These are phyloP conservation scores for Myathropa florea DNA, from an alignment of 2,888 invertebrate genomes.

Conservation along the genomic window DNA sequence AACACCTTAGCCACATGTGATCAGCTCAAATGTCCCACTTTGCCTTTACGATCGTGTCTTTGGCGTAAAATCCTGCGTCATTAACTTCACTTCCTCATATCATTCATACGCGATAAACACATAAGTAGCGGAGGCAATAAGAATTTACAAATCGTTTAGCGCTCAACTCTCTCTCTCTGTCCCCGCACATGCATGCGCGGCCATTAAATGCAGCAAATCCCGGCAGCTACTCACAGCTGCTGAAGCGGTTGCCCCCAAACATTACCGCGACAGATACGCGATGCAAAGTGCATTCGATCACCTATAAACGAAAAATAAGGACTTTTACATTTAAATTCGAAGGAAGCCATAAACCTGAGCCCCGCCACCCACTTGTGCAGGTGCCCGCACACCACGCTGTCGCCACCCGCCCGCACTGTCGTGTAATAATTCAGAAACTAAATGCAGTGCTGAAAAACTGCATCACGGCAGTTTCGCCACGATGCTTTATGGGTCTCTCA, in stretches of 20 bases:
- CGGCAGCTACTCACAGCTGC: conserved; percentile 14
- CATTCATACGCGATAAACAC: conserved; percentile 15
- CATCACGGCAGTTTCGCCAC: conserved; percentile 60
- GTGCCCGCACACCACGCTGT: background rate
- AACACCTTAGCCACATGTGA: background rate
- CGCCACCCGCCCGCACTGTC: background rate
- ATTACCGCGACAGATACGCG: conserved; percentile 34
- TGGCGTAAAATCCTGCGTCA: background rate
- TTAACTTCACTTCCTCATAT: background rate
- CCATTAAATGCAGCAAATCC: conserved; percentile 66
- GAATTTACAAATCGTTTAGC: conserved; percentile 58
- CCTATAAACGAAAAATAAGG: conserved; percentile 28
- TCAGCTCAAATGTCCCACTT: background rate
- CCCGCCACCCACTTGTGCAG: conserved; percentile 9
- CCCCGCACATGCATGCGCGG: conserved; percentile 6
- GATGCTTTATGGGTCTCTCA: conserved; percentile 68
- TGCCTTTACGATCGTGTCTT: background rate
- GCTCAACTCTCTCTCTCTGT: background rate
- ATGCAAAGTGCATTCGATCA: conserved; percentile 61
- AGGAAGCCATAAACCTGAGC: conserved; percentile 57
- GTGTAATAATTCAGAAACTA: conserved; percentile 63
- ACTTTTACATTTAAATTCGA: conserved; percentile 51
- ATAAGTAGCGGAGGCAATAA: conserved; percentile 34
- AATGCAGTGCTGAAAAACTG: conserved; percentile 68
- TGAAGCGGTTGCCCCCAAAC: conserved; percentile 5